phyloP scores from a whole-genome alignment of 2,888 invertebrate genomes.

The Cristatella mucedo region DNA sequence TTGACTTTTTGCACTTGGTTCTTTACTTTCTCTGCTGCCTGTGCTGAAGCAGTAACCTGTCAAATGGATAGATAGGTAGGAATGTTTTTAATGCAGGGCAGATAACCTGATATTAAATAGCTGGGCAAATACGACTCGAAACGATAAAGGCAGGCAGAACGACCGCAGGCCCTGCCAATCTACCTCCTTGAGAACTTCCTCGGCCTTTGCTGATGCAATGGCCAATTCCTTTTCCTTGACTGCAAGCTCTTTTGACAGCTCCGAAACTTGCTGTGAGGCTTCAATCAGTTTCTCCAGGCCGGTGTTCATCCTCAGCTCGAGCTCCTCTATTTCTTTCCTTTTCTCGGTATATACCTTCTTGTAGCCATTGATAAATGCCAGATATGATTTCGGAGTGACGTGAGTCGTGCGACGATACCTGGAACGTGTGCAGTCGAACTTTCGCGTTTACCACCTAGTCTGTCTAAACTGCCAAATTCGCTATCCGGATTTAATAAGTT shows the following conservation, averaged over 20 bases:
- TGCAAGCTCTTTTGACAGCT: slow-evolving; percentile 59
- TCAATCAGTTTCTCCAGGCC: slow-evolving; percentile 36
- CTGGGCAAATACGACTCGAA: too few relatives aligned
- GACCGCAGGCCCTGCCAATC: too few relatives aligned
- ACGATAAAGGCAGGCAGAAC: too few relatives aligned
- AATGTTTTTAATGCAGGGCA: too few relatives aligned
- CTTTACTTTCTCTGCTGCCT: slow-evolving; percentile 38
- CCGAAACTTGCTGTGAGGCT: slow-evolving; percentile 48
- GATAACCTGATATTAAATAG: too few relatives aligned
- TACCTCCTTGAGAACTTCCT: slow-evolving; percentile 43
- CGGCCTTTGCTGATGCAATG: slow-evolving; percentile 63
- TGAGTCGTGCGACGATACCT: slow-evolving; percentile 67
- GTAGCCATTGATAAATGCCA: slow-evolving; percentile 66
- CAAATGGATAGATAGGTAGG: too few relatives aligned
- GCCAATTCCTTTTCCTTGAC: slow-evolving; percentile 68
- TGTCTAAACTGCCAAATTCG: too few relatives aligned
- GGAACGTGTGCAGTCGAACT: too few relatives aligned
- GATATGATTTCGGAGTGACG: slow-evolving; percentile 76
- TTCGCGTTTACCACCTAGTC: too few relatives aligned
- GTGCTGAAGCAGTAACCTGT: slow-evolving; percentile 30
- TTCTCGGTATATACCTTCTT: slow-evolving; percentile 63
- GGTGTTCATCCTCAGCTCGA: slow-evolving; percentile 62
- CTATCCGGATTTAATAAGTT: too few relatives aligned
- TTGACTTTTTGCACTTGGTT: slow-evolving; percentile 39
- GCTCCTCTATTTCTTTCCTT: slow-evolving; percentile 58